Conservation (phyloP, 2,113 vertebrate species). For the Apaloderma vittatum region DNA sequence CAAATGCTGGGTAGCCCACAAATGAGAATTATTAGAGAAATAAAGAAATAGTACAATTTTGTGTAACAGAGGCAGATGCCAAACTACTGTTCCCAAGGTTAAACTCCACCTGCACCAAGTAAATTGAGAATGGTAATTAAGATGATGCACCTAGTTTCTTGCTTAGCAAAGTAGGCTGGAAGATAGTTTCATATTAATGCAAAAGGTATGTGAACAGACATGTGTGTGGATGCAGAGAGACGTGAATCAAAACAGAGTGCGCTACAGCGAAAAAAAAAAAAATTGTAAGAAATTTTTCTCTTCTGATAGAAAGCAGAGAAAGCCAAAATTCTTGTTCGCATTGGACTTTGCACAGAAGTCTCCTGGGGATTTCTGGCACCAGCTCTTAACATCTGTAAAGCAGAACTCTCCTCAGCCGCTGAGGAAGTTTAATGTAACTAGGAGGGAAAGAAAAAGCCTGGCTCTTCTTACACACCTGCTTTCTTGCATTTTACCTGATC, state of each 20-base stretch:
- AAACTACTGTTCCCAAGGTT: not conserved
- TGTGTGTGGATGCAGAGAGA: not conserved
- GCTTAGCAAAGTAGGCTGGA: constrained; percentile 10
- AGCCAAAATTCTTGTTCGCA: not conserved
- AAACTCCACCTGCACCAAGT: constrained; percentile 1
- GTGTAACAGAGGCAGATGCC: not conserved
- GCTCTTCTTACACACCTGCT: not conserved
- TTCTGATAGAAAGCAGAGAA: not conserved
- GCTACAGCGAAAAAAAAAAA: not conserved
- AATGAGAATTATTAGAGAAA: not conserved
- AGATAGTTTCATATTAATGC: not conserved
- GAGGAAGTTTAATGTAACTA: not conserved
- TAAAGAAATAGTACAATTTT: not conserved
- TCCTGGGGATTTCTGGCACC: not conserved
- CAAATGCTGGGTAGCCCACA: not conserved
- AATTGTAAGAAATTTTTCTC: not conserved
- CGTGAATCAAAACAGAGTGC: not conserved
- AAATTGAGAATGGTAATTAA: not conserved
- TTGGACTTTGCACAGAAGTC: not conserved
- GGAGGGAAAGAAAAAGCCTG: not conserved
- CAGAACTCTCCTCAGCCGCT: not conserved
- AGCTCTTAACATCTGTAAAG: not conserved
- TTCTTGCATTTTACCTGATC: constrained; percentile 4
- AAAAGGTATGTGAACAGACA: not conserved
- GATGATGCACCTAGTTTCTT: not conserved